Evolutionary conservation across 2,113 vertebrate genomes (phyloP), one percentile per base, ranked within the genome.

Genomic region (Malaclemys terrapin): DNA sequence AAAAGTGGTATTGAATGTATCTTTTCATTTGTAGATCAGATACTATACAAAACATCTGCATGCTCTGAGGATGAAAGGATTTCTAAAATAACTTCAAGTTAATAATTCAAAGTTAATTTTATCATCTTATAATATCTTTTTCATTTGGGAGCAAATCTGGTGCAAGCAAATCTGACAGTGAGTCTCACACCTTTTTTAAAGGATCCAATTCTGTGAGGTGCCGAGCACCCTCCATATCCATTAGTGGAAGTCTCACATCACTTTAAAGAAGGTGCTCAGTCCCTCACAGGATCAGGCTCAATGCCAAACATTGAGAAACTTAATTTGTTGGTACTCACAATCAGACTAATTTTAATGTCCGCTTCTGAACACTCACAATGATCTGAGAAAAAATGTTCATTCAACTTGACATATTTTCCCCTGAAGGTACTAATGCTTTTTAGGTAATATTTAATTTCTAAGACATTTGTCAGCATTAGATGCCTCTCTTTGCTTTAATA

Each of bases 321-420:
- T 0, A 80, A 31, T 29, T 45, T 94, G 42, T 19, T 88, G 19
- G 49, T 92, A n/a, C 20, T 62, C 14, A 85, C 29, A 76, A 45
- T 45, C 2, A 62, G 24, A 91, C 91, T 31, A 84, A 78, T 94
- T 89, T 93, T 92, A 91, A 94, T 82, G 42, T 1, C 57, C 9
- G 22, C 84, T 95, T 80, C 54, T 69, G 84, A 94, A 89, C 12
- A 88, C 27, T 88, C 52, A 56, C 27, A n/a, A 3, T 62, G 56
- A 69, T 92, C 52, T 72, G 9, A 78, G 49, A 31, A 45, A 25
- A 95, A 94, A n/a, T 2, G 65, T 19, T 57, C 24, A 8, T 82
- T 86, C 69, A 1, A 4, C 14, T 27, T 35, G 31, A 42, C 4
- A 75, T 10, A 31, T 87, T 93, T 93, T 87, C n/a, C 57, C 27